Evolutionary conservation across 2,888 invertebrate genomes (phyloP).

Genomic region (Macrophya annulata): DNA sequence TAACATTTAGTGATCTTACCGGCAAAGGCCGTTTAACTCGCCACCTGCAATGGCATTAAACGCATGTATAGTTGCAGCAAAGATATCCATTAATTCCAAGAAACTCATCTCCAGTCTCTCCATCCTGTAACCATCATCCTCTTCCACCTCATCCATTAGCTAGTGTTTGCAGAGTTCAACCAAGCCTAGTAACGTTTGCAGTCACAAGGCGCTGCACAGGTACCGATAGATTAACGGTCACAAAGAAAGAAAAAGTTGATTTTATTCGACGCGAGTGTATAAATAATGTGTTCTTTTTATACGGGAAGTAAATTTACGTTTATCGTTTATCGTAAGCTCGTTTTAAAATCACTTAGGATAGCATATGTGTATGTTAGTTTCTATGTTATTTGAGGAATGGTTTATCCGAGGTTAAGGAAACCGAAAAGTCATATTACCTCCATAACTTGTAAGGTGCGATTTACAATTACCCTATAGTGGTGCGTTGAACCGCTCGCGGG

Average conservation of each 20-base stretch:
- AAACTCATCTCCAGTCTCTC: conserved; percentile 54
- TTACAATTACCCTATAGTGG: conserved; percentile 48
- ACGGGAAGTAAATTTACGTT: too few relatives aligned
- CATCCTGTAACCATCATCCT: conserved; percentile 17
- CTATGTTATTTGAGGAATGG: not conserved
- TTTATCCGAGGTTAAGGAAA: not conserved
- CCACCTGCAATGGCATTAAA: conserved; percentile 16
- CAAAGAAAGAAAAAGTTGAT: not conserved
- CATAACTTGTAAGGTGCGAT: not conserved
- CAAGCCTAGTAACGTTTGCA: conserved; percentile 38
- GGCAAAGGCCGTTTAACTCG: not conserved
- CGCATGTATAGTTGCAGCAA: conserved; percentile 4
- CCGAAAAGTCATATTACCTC: conserved; percentile 36
- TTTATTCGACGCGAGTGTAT: not conserved
- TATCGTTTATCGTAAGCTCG: not conserved
- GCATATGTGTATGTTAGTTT: not conserved
- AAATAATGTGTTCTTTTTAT: not conserved
- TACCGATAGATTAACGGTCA: not conserved
- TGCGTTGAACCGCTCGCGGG: conserved; percentile 49
- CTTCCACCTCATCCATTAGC: conserved; percentile 59
- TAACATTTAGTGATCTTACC: conserved; percentile 11
- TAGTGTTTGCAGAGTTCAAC: conserved; percentile 58
- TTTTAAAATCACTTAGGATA: not conserved
- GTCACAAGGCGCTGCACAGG: not conserved
- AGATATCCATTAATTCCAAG: conserved; percentile 40